phyloP scores from a whole-genome alignment of 2,113 vertebrate genomes.

The Bucco capensis region DNA sequence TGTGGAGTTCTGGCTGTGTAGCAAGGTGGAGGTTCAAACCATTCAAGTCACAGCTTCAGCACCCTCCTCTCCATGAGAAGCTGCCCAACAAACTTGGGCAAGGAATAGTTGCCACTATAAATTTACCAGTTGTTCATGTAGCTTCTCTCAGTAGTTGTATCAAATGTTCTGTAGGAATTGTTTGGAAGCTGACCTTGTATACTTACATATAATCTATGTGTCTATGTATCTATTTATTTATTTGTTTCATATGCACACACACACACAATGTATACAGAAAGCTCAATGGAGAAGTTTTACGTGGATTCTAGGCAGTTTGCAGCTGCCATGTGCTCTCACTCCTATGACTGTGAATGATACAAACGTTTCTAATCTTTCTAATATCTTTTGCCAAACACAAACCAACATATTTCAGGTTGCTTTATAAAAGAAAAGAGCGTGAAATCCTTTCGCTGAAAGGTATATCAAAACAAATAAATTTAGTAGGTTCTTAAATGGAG shows the following conservation, averaged over 20 bases:
- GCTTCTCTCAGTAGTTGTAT: not conserved
- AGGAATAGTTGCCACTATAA: not conserved
- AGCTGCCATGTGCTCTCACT: not conserved
- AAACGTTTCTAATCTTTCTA: not conserved
- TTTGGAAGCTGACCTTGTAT: not conserved
- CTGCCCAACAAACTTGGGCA: not conserved
- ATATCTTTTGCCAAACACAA: conserved; percentile 25
- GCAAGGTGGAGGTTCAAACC: not conserved
- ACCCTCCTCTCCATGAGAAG: not conserved
- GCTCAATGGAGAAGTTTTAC: not conserved
- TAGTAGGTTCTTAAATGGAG: not conserved
- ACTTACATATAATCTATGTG: not conserved
- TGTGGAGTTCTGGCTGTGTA: not conserved
- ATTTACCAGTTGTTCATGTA: not conserved
- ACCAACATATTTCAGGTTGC: conserved; percentile 15
- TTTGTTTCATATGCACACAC: not conserved
- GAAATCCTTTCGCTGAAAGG: not conserved
- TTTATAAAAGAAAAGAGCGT: not conserved
- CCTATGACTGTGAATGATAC: not conserved
- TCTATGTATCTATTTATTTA: not conserved
- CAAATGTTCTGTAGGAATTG: not conserved
- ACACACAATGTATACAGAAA: not conserved
- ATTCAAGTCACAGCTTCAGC: not conserved
- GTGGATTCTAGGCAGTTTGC: not conserved
- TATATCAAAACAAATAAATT: not conserved